phyloP scores from a whole-genome alignment of 64 coral and sea anemone genomes.

The Porites australiensis region DNA sequence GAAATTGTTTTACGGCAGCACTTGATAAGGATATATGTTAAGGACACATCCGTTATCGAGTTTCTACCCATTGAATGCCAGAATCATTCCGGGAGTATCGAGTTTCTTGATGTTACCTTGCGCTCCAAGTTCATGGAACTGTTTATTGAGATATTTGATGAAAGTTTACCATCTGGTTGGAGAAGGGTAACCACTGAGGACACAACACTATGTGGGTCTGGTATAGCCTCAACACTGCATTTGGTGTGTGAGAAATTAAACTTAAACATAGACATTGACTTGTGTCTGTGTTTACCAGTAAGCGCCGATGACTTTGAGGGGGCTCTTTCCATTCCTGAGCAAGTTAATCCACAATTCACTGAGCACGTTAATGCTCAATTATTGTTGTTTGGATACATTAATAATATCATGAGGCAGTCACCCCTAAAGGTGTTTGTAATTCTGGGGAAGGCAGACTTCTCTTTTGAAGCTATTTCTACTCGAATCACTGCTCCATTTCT shows the following conservation, averaged over 20 bases:
- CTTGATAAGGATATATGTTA: constrained; percentile 38
- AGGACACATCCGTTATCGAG: constrained; percentile 35
- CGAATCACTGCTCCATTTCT: constrained; percentile 40
- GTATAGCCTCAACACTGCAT: constrained; percentile 67
- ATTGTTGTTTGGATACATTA: constrained; percentile 58
- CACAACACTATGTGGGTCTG: constrained; percentile 50
- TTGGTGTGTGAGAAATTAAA: constrained; percentile 46
- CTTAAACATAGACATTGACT: constrained; percentile 61
- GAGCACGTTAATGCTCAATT: constrained; percentile 23
- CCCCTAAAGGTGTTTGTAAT: constrained; percentile 40
- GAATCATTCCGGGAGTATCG: background rate
- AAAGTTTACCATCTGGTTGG: constrained; percentile 37
- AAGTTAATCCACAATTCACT: constrained; percentile 2
- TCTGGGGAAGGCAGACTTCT: background rate
- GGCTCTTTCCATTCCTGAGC: constrained; percentile 49
- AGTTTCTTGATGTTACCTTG: constrained; percentile 25
- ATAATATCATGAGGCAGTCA: constrained; percentile 18
- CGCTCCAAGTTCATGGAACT: constrained; percentile 55
- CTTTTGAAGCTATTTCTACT: constrained; percentile 3
- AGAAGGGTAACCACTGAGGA: background rate
- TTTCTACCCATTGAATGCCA: constrained; percentile 13
- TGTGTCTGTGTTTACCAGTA: constrained; percentile 59
- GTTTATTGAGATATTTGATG: constrained; percentile 61
- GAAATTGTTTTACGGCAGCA: constrained; percentile 10
- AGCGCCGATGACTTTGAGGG: constrained; percentile 47